These are phyloP conservation scores for Thymelicus sylvestris DNA, from an alignment of 2,888 invertebrate species.

Conservation along the genomic window DNA sequence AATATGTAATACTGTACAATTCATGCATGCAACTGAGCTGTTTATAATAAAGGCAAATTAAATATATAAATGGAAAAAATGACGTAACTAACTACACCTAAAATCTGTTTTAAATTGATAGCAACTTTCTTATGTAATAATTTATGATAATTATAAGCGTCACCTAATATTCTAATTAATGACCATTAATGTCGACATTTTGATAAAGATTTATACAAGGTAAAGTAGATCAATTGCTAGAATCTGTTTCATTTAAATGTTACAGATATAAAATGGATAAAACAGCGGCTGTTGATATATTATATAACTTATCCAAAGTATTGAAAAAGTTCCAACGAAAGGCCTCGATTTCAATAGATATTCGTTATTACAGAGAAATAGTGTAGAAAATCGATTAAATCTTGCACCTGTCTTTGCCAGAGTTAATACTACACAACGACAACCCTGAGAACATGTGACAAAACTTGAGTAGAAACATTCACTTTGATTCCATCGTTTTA, in stretches of 20 bases:
- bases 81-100: neutral
- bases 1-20: neutral
- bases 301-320: neutral
- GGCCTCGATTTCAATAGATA: no score
- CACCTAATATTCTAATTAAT: neutral
- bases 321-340: no score
- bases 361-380: neutral
- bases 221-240: slow-evolving; percentile 20
- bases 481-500: neutral
- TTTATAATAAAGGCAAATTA: no score
- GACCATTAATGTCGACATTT: neutral
- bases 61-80: neutral
- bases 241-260: slow-evolving; percentile 6
- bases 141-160: neutral
- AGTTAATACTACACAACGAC: neutral
- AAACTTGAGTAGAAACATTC: slow-evolving; percentile 4
- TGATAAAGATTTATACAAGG: neutral
- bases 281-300: neutral
- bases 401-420: neutral
- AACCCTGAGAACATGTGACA: no score
- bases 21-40: no score
- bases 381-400: slow-evolving; percentile 7
- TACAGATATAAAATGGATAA: neutral
- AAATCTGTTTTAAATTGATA: neutral
- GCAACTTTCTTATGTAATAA: neutral